Percentiles rank a stretch among this genome's conserved stretches.
Conservation (phyloP, 2,113 vertebrate genomes). For the Triplophysa rosa region DNA sequence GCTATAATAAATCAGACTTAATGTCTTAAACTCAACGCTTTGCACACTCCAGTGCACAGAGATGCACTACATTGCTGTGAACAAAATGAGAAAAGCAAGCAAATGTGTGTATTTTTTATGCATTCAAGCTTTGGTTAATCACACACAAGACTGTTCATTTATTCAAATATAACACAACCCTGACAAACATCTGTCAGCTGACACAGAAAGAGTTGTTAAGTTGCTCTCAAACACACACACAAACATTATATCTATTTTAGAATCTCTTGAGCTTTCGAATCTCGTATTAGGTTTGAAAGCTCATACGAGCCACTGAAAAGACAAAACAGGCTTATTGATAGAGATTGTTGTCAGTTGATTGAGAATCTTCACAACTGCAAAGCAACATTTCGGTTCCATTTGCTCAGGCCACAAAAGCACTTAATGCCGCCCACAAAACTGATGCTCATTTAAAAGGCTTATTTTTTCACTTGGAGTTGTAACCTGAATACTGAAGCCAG, state of each 20-base stretch:
- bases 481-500: slow-evolving; percentile 28
- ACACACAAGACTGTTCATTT: neutral
- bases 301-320: neutral
- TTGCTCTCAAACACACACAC: neutral
- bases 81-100: slow-evolving; percentile 4
- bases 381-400: slow-evolving; percentile 30
- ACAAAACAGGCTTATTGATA: slow-evolving; percentile 31
- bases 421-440: slow-evolving; percentile 30
- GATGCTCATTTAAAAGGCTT: slow-evolving; percentile 18
- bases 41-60: slow-evolving; percentile 13
- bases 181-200: neutral
- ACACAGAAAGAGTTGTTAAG: neutral
- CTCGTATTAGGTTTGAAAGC: slow-evolving; percentile 16
- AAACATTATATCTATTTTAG: neutral
- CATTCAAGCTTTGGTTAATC: slow-evolving; percentile 1
- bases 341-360: slow-evolving; percentile 24
- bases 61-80: slow-evolving; percentile 25
- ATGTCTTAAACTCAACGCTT: neutral
- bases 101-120: neutral
- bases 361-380: slow-evolving; percentile 32
- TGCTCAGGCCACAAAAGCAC: slow-evolving; percentile 32
- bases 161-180: neutral
- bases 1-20: slow-evolving; percentile 18
- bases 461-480: slow-evolving; percentile 27
- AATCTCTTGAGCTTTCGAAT: neutral